Evolutionary conservation across 2,797 vertebrate genomes (phyloP), one percentile per base, ranked within the genome.

Genomic region (Lithobates pipiens): DNA sequence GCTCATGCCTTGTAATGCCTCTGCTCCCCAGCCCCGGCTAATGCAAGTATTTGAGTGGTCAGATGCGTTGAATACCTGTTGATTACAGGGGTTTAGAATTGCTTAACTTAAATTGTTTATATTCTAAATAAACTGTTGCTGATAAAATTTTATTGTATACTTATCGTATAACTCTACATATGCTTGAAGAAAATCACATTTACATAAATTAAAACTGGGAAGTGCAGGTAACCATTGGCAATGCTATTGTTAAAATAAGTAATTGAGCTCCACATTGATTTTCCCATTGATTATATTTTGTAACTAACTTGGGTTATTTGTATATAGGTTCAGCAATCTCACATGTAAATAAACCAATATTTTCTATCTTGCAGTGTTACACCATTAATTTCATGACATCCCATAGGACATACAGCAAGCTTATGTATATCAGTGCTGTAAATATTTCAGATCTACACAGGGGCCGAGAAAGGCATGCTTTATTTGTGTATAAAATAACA

Each of bases 321-420:
- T 27, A 39, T 36, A 18, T 13, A 54, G 25, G 16, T n/a, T 82
- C 10, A 5, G 16, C 82, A 84, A 70, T 83, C 44, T 34, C 29
- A 67, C 71, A 75, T 67, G 27, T 76, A 83, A 76, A 75, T 76
- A 18, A 76, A 29, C 39, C 71, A 75, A 75, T 82, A 82, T 10
- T 74, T 63, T 83, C 2, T 21, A 42, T 76, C 39, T 36, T 54
- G 16, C 25, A n/a, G 29, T 13, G 25, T 67, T 27, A 29, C 65
- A 29, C 25, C 27, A 67, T 29, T 67, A 15, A 67, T 67, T 67
- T 29, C 13, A 29, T 29, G 10, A 9, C n/a, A 10, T 67, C 65
- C 65, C 65, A 67, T 29, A 29, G 65, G 65, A 67, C 25, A 5
- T 67, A 67, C 25, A 67, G 25, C 65, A 25, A 67, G 65, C 65